Evolutionary conservation across 2,888 invertebrate genomes (phyloP).

Genomic region (Calliopum simillimum): DNA sequence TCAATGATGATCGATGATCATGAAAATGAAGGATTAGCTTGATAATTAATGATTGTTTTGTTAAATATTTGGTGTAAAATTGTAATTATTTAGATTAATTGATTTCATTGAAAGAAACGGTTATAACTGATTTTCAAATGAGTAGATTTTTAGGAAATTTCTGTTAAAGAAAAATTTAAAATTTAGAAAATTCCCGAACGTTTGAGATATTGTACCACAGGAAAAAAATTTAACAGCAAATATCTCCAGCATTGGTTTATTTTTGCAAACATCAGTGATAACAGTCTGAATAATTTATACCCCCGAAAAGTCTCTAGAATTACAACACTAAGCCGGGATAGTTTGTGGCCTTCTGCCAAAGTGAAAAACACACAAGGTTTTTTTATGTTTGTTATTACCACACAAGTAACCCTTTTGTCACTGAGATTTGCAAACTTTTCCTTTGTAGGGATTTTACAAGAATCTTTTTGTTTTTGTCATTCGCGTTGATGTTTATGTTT

Average conservation of each 20-base stretch:
- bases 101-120: background rate
- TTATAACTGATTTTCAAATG: background rate
- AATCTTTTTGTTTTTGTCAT: slow-evolving; percentile 5
- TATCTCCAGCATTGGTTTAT: background rate
- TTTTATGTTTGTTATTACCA: slow-evolving; percentile 51
- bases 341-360: slow-evolving; percentile 17
- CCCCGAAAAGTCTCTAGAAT: slow-evolving; percentile 11
- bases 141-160: no score
- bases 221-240: background rate
- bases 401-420: slow-evolving; percentile 54
- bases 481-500: slow-evolving; percentile 5
- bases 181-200: no score
- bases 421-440: slow-evolving; percentile 11
- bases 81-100: slow-evolving; percentile 19
- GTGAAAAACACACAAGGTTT: background rate
- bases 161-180: no score
- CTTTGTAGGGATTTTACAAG: slow-evolving; percentile 8
- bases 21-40: slow-evolving; percentile 55
- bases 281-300: slow-evolving; percentile 10
- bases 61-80: slow-evolving; percentile 46
- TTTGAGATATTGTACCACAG: no score
- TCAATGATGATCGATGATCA: slow-evolving; percentile 37
- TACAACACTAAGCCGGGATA: slow-evolving; percentile 27
- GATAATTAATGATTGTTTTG: slow-evolving; percentile 59
- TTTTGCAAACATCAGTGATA: background rate